Conservation (phyloP, 2,888 invertebrate species). For the Drosophila basisetae region DNA sequence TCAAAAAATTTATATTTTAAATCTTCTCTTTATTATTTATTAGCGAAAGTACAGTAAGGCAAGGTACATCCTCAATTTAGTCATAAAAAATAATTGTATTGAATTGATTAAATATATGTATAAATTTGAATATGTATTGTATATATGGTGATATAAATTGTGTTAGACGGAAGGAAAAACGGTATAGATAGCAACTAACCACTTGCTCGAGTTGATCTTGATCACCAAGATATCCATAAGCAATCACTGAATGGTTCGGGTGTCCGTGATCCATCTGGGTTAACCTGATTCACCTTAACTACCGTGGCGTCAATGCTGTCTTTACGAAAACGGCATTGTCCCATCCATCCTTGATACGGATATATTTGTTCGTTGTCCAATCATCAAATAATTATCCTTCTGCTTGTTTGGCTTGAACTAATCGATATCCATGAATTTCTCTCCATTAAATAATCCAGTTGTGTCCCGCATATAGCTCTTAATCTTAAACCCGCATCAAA, state of each 20-base stretch:
- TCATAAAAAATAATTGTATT: too few species aligned
- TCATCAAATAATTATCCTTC: too few species aligned
- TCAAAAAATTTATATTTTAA: background rate
- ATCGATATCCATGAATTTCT: background rate
- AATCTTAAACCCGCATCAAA: background rate
- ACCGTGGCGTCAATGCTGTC: constrained; percentile 89
- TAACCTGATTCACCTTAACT: constrained; percentile 94
- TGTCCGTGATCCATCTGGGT: constrained; percentile 89
- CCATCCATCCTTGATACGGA: constrained; percentile 95
- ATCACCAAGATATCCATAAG: constrained; percentile 89
- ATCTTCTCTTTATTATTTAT: constrained; percentile 1
- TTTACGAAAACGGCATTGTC: constrained; percentile 91
- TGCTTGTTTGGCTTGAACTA: too few species aligned
- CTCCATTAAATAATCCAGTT: background rate
- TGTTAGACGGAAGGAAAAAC: too few species aligned
- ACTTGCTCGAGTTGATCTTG: too few species aligned
- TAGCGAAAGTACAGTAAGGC: too few species aligned
- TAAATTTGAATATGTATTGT: too few species aligned
- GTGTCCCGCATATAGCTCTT: constrained; percentile 1
- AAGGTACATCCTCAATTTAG: too few species aligned
- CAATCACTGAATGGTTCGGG: constrained; percentile 96
- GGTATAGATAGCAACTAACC: too few species aligned
- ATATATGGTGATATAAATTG: too few species aligned
- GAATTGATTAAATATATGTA: too few species aligned
- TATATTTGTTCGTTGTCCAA: constrained; percentile 80